phyloP scores from a whole-genome alignment of 2,113 vertebrate genomes.

The Ondatra zibethicus region DNA sequence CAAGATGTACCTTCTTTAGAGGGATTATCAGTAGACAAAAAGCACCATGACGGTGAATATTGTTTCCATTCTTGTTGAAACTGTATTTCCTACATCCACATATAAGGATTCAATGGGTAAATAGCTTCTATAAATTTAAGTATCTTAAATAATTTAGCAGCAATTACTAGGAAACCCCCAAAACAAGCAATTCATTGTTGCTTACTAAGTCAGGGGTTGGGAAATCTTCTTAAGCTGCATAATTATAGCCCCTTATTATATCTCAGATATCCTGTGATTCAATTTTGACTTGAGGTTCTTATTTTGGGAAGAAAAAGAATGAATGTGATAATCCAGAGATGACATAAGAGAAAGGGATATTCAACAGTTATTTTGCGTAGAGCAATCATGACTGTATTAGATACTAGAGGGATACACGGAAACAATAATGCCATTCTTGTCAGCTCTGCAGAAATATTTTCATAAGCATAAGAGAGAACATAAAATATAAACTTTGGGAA shows the following conservation, averaged over 20 bases:
- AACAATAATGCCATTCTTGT: neutral
- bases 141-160: neutral
- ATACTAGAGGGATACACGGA: neutral
- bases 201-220: neutral
- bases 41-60: neutral
- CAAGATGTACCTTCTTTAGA: neutral
- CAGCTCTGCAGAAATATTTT: neutral
- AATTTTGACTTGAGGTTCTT: neutral
- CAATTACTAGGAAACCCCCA: neutral
- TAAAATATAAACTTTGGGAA: neutral
- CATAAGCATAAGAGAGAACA: neutral
- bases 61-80: neutral
- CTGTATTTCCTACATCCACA: neutral
- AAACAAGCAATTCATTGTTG: neutral
- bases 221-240: neutral
- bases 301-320: neutral
- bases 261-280: neutral
- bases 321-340: neutral
- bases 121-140: neutral
- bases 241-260: neutral
- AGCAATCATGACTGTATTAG: neutral
- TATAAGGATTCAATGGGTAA: neutral
- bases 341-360: rapidly evolving
- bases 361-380: neutral
- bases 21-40: neutral